Base-by-base conservation (phyloP, 2,113 vertebrate species). In the Pseudonaja textilis region DNA sequence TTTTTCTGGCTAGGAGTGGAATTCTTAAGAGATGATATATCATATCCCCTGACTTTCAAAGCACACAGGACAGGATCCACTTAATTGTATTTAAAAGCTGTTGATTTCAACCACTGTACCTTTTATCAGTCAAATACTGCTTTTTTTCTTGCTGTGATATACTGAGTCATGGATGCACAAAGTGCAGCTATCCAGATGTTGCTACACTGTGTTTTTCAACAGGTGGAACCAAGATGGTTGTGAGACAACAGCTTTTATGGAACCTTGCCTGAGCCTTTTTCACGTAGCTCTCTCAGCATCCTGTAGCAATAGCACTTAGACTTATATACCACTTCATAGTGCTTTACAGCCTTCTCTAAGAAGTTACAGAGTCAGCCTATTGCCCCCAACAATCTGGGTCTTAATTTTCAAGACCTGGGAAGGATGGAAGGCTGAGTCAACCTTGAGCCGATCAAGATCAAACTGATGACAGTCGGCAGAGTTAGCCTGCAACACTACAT, bases 1-100 rank as follows among this genome's bases (percentile, higher is more conserved):
- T 95, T 92, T 39, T 90, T 92, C 47, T 92, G 95, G 26, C 91
- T 94, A 93, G 91, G 91, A 94, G 93, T 97, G 90, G 94, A 94
- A 95, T 96, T 91, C 74, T 92, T 0, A 0, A 94, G 90, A 93
- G 94, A 93, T n/a, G 91, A 89, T 92, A 94, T 12, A 94, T 94
- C 92, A 91, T 93, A 92, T 90, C 93, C 89, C 18, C 90, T 55
- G 0, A 0, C 91, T 93, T 92, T 52, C 85, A 87, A 95, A 92
- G 90, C 91, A 92, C 93, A 64, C 50, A 90, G 1, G 2, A 56
- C 5, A 20, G 3, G 55, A 54, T 54, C 34, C 47, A 56, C 45
- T 29, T 89, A 89, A 92, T 56, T 25, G 39, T 42, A 8, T 42
- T 39, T 26, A n/a, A 59, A 29, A 39, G 29, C 29, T 64, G 47